Conservation (phyloP, 2,113 vertebrate genomes). For the Mus musculus region GRCm39 chr1:61806001-61806500, state of each 20-base stretch:
- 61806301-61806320: background rate
- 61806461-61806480: slow-evolving; percentile 35
- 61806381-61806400: background rate
- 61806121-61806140: background rate
- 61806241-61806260: background rate
- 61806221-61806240: background rate
- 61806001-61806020: background rate
- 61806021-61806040: slow-evolving; percentile 4
- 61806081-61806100: background rate
- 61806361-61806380: background rate
- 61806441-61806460: slow-evolving; percentile 16
- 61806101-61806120: background rate
- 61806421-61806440: slow-evolving; percentile 17
- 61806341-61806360: background rate
- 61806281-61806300: rapidly evolving
- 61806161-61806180: background rate
- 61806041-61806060: background rate
- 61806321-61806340: background rate
- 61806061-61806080: background rate
- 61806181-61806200: background rate
- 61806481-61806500: slow-evolving; percentile 31
- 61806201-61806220: background rate
- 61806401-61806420: slow-evolving; percentile 1
- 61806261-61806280: background rate
- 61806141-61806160: too few relatives aligned